phyloP scores from a whole-genome alignment of 2,888 invertebrate genomes.

The Anthrax anthrax region DNA sequence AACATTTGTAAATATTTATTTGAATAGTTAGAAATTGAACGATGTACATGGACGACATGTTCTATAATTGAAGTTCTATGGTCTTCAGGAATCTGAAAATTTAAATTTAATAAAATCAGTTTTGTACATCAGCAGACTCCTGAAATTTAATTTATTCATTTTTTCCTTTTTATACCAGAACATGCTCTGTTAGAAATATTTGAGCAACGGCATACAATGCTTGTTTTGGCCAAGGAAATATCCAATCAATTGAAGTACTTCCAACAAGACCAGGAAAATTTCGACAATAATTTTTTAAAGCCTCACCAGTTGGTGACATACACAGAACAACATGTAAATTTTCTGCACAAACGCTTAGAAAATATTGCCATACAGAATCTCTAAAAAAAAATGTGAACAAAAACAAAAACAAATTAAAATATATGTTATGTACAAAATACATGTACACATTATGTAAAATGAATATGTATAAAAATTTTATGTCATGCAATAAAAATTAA shows the following conservation, averaged over 20 bases:
- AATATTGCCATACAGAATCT: slow-evolving; percentile 77
- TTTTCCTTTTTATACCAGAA: slow-evolving; percentile 33
- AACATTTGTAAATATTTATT: slow-evolving; percentile 56
- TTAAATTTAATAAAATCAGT: too few species aligned
- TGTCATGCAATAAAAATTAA: too few species aligned
- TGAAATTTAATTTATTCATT: too few species aligned
- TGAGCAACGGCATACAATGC: slow-evolving; percentile 78
- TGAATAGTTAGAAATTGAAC: slow-evolving; percentile 56
- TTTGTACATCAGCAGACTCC: too few species aligned
- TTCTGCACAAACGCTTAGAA: slow-evolving; percentile 57
- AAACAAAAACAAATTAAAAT: too few species aligned
- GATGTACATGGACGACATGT: slow-evolving; percentile 78
- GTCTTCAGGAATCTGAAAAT: slow-evolving; percentile 46
- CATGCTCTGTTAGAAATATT: slow-evolving; percentile 63
- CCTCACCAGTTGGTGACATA: slow-evolving; percentile 79
- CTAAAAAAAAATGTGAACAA: slow-evolving; percentile 25
- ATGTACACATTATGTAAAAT: too few species aligned
- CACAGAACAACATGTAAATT: slow-evolving; percentile 82
- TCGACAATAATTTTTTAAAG: slow-evolving; percentile 67
- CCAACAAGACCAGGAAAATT: slow-evolving; percentile 88
- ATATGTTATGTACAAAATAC: too few species aligned
- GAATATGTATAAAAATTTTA: too few species aligned
- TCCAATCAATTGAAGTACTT: slow-evolving; percentile 86
- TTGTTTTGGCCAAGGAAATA: slow-evolving; percentile 86
- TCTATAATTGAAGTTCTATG: slow-evolving; percentile 57